Conservation (phyloP, 2,888 invertebrate genomes). For the Aporophyla lueneburgensis region DNA sequence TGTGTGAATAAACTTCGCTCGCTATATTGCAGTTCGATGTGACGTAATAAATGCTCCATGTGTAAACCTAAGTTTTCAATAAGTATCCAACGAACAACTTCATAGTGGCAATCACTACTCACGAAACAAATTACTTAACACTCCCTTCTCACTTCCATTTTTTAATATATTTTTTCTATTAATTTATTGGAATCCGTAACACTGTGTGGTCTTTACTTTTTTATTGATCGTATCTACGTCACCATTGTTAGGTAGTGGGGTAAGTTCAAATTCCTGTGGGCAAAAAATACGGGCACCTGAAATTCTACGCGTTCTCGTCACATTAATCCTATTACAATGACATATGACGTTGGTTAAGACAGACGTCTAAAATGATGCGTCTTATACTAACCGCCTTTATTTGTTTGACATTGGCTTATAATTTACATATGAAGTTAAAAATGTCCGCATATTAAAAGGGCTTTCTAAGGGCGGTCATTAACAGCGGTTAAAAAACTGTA, state of each 20-base stretch:
- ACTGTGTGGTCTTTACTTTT: conserved; percentile 76
- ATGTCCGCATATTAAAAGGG: conserved; percentile 9
- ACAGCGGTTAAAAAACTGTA: conserved; percentile 9
- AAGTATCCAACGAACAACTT: conserved; percentile 63
- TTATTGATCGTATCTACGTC: conserved; percentile 75
- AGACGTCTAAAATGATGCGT: conserved; percentile 66
- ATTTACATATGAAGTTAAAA: conserved; percentile 61
- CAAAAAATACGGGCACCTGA: conserved; percentile 67
- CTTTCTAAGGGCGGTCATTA: conserved; percentile 28
- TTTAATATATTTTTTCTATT: background rate
- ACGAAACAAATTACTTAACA: conserved; percentile 20
- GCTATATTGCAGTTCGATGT: conserved; percentile 73
- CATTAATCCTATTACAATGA: conserved; percentile 84
- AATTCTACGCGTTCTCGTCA: conserved; percentile 74
- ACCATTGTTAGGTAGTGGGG: conserved; percentile 69
- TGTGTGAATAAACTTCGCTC: conserved; percentile 60
- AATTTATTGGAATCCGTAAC: conserved; percentile 24
- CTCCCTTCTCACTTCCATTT: conserved; percentile 13
- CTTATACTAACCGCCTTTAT: conserved; percentile 72
- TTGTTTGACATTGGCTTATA: conserved; percentile 63
- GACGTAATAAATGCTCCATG: conserved; percentile 73
- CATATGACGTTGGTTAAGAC: conserved; percentile 75
- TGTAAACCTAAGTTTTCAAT: conserved; percentile 49
- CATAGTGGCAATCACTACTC: conserved; percentile 60
- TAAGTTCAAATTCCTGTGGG: conserved; percentile 69